Evolutionary conservation across 1,140 invertebrate genomes (phyloP).

Genomic region (Cherax quadricarinatus): DNA sequence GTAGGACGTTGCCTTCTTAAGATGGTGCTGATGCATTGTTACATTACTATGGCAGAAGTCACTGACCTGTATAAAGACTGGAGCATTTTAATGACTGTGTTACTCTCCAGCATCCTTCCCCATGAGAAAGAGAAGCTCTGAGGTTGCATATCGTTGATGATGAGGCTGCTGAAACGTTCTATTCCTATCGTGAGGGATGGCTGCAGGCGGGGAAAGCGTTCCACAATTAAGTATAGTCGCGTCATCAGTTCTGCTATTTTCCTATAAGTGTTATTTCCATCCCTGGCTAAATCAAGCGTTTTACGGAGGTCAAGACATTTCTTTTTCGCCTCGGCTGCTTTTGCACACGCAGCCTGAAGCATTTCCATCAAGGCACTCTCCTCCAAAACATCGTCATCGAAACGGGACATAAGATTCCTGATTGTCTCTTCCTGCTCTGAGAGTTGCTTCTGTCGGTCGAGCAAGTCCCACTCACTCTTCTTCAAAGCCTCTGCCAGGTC

Average conservation of each 20-base stretch:
- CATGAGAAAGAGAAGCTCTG: conserved; percentile 47
- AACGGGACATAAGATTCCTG: conserved; percentile 57
- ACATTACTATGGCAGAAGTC: background rate
- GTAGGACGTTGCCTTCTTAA: too few relatives aligned
- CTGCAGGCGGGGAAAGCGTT: conserved; percentile 41
- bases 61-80: conserved; percentile 50
- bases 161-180: conserved; percentile 25
- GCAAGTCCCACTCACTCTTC: conserved; percentile 57
- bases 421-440: conserved; percentile 59
- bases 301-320: conserved; percentile 51
- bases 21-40: background rate
- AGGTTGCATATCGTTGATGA: conserved; percentile 43
- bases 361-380: conserved; percentile 61
- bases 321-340: conserved; percentile 35
- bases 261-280: conserved; percentile 51
- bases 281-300: conserved; percentile 32
- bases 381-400: conserved; percentile 61
- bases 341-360: conserved; percentile 58
- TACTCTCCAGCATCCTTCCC: conserved; percentile 50
- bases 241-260: conserved; percentile 56
- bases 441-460: conserved; percentile 49
- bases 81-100: conserved; percentile 62
- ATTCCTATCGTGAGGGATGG: conserved; percentile 46
- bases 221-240: conserved; percentile 59
- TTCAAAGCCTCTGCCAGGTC: conserved; percentile 46